Conservation (phyloP, 1,140 invertebrate species). For the Danaus melanippus region DNA sequence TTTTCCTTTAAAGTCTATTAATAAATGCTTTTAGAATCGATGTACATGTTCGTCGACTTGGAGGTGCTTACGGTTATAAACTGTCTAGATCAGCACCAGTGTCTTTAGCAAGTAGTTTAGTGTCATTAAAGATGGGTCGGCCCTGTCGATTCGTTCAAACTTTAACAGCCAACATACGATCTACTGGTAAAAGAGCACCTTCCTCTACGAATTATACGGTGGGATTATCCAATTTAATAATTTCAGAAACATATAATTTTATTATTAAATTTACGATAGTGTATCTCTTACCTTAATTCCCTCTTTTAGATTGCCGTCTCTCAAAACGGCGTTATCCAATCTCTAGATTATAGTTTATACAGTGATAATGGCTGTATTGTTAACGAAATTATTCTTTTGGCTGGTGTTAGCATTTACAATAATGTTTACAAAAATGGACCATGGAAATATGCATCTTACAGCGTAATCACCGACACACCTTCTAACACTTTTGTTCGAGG, state of each 20-base stretch:
- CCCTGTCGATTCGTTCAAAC: constrained; percentile 61
- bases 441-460: constrained; percentile 72
- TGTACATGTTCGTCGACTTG: constrained; percentile 63
- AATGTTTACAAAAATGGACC: constrained; percentile 73
- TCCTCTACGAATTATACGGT: constrained; percentile 76
- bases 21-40: constrained; percentile 71
- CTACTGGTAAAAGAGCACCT: constrained; percentile 76
- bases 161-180: constrained; percentile 76
- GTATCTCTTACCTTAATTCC: neutral
- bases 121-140: constrained; percentile 31
- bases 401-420: constrained; percentile 21
- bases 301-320: constrained; percentile 72
- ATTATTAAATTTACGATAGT: neutral
- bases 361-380: constrained; percentile 74
- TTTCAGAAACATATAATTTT: neutral
- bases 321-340: constrained; percentile 76
- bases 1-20: too few species aligned
- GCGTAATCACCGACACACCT: constrained; percentile 75
- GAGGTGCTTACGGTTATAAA: constrained; percentile 42
- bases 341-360: constrained; percentile 73
- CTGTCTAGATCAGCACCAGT: constrained; percentile 30
- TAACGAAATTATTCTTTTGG: constrained; percentile 66
- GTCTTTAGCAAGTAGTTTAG: constrained; percentile 30
- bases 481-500: constrained; percentile 75
- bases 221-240: constrained; percentile 7